Evolutionary conservation across 1,140 invertebrate species (phyloP).

Genomic region (Macrobrachium nipponense): DNA sequence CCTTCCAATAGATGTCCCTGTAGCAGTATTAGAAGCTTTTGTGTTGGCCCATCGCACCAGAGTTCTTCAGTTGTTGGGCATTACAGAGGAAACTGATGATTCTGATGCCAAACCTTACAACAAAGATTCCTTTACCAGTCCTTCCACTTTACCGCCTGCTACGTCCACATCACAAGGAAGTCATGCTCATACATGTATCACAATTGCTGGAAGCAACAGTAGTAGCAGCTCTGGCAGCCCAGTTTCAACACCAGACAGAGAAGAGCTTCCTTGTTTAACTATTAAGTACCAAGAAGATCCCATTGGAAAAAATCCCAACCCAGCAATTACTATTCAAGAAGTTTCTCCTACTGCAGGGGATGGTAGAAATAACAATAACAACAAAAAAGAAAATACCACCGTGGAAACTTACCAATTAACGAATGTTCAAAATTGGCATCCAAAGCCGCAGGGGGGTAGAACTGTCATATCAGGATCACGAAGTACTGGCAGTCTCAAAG

Average conservation of each 20-base stretch:
- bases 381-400: slow-evolving; percentile 33
- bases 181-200: slow-evolving; percentile 7
- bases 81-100: slow-evolving; percentile 22
- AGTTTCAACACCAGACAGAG: slow-evolving; percentile 21
- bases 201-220: slow-evolving; percentile 11
- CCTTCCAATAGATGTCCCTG: slow-evolving; percentile 62
- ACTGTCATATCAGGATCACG: slow-evolving; percentile 52
- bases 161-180: slow-evolving; percentile 25
- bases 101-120: neutral
- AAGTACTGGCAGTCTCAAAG: slow-evolving; percentile 60
- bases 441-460: slow-evolving; percentile 43
- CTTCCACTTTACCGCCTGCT: neutral
- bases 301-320: slow-evolving; percentile 28
- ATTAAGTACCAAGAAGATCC: neutral
- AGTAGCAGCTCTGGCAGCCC: slow-evolving; percentile 18
- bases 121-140: neutral
- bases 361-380: slow-evolving; percentile 52
- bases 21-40: slow-evolving; percentile 63
- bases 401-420: slow-evolving; percentile 61
- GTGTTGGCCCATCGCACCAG: slow-evolving; percentile 59
- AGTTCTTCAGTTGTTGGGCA: slow-evolving; percentile 60
- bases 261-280: slow-evolving; percentile 22
- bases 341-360: slow-evolving; percentile 24
- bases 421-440: slow-evolving; percentile 60
- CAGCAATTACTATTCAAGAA: slow-evolving; percentile 40